Conservation (phyloP, 2,113 vertebrate genomes). For the Spermophilus dauricus region DNA sequence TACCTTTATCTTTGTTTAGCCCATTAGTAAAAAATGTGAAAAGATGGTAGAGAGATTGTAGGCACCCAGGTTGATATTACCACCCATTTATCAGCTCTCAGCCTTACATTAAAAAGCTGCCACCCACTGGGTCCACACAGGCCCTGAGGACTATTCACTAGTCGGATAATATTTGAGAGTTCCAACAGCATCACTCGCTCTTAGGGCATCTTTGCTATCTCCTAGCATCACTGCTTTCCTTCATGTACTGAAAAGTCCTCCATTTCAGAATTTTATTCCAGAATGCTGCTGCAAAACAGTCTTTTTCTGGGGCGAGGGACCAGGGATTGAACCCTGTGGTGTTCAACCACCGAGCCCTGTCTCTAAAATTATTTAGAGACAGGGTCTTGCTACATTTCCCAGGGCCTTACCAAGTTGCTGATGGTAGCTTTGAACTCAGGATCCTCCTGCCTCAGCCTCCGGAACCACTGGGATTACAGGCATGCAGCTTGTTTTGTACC, state of each 20-base stretch:
- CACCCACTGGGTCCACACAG: not conserved
- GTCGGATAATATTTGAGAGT: not conserved
- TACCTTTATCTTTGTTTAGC: not conserved
- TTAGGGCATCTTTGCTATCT: not conserved
- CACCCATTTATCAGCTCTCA: not conserved
- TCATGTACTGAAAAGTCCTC: not conserved
- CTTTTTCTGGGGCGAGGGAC: too few species aligned
- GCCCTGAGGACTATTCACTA: too few species aligned
- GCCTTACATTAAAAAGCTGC: not conserved
- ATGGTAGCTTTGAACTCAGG: too few species aligned
- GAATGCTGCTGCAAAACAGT: not conserved
- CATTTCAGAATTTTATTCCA: not conserved
- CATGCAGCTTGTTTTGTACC: too few species aligned
- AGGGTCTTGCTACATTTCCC: too few species aligned
- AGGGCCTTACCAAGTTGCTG: too few species aligned
- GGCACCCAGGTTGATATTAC: not conserved
- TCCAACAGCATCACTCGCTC: fast-evolving
- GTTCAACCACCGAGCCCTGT: too few species aligned
- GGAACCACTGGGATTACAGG: too few species aligned
- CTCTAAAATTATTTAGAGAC: too few species aligned
- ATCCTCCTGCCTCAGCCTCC: too few species aligned
- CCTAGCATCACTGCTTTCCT: not conserved
- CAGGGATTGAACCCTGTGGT: too few species aligned
- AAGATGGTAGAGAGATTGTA: not conserved
- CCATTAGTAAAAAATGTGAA: not conserved